Conservation (phyloP, 2,888 invertebrate genomes). For the Hecatera dysodea region DNA sequence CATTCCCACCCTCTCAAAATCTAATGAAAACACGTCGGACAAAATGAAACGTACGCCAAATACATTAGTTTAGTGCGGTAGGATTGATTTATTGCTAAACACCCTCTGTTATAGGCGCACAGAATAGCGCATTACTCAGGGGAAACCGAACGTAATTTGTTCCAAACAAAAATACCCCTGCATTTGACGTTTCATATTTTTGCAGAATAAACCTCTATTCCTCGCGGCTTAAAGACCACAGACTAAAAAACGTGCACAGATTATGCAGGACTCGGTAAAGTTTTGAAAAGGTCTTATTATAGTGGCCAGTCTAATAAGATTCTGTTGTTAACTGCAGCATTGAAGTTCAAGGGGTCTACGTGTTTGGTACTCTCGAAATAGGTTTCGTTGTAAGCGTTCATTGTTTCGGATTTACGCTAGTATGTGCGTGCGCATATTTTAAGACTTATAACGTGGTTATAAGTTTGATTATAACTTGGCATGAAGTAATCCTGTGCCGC, state of each 20-base stretch:
- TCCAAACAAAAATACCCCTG: conserved; percentile 57
- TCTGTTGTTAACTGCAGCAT: conserved; percentile 29
- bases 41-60: conserved; percentile 74
- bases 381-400: conserved; percentile 63
- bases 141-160: conserved; percentile 71
- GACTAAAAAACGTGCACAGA: conserved; percentile 51
- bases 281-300: conserved; percentile 57
- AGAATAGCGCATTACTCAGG: conserved; percentile 63
- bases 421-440: conserved; percentile 26
- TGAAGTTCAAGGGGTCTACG: conserved; percentile 55
- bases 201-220: conserved; percentile 56
- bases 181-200: conserved; percentile 52
- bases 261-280: conserved; percentile 42
- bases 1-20: conserved; percentile 65
- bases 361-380: conserved; percentile 62
- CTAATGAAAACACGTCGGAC: conserved; percentile 73
- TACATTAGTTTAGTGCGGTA: conserved; percentile 78
- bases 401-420: conserved; percentile 62
- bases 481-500: conserved; percentile 22
- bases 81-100: conserved; percentile 79
- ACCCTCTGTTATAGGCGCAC: conserved; percentile 66
- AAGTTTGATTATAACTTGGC: conserved; percentile 41
- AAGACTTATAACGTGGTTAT: conserved; percentile 21
- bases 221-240: conserved; percentile 47
- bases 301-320: conserved; percentile 53